phyloP scores from a whole-genome alignment of 2,113 vertebrate genomes.

The Montifringilla adamsi region DNA sequence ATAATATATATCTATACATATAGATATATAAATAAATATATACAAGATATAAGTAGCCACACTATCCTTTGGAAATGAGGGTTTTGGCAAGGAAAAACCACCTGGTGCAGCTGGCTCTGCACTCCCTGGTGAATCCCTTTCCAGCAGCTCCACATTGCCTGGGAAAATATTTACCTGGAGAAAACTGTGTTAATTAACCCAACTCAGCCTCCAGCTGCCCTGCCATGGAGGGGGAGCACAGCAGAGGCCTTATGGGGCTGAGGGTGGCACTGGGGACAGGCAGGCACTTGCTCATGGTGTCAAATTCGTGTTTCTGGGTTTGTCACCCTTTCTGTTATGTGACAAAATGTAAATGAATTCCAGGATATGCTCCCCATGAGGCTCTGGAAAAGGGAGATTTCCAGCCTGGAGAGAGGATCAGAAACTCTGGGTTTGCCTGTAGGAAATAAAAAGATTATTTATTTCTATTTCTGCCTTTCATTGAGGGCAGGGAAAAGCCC shows the following conservation, averaged over 20 bases:
- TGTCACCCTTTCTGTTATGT: background rate
- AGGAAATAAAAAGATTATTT: background rate
- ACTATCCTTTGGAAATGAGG: background rate
- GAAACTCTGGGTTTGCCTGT: background rate
- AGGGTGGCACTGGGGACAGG: background rate
- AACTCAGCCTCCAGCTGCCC: background rate
- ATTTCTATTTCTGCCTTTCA: background rate
- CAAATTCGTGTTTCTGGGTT: rapidly evolving
- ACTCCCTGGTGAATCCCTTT: background rate
- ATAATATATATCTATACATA: no score
- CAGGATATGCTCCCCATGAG: background rate
- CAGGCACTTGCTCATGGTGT: background rate
- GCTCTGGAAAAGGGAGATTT: background rate
- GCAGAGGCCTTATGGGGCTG: background rate
- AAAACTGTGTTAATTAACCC: background rate
- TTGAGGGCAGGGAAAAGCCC: background rate
- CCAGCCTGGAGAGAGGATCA: background rate
- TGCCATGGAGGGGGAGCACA: rapidly evolving
- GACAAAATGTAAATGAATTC: background rate
- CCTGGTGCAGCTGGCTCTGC: background rate
- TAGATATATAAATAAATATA: background rate
- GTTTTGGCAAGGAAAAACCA: rapidly evolving
- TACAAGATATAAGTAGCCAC: rapidly evolving
- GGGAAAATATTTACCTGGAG: background rate
- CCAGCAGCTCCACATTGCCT: background rate